A percentile compares a stretch with the other conserved stretches of the same genome.
phyloP scores from a whole-genome alignment of 2,888 invertebrate genomes.

The Flexamia atlantica region DNA sequence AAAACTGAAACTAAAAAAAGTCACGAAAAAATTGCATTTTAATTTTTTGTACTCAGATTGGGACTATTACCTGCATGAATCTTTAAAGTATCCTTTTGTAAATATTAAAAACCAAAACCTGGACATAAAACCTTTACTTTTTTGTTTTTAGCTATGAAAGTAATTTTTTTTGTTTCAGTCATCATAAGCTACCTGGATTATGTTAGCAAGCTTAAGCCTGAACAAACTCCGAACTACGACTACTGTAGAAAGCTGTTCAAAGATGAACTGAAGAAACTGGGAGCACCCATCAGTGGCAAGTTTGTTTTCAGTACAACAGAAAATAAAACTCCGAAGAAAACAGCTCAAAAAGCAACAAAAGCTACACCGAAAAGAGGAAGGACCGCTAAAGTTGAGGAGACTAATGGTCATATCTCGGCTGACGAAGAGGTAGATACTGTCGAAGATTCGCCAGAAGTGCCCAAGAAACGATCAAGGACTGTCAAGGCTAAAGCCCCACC shows the following conservation, averaged over 20 bases:
- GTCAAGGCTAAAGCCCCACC: constrained; percentile 30
- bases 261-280: constrained; percentile 81
- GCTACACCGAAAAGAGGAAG: constrained; percentile 9
- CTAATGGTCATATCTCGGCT: constrained; percentile 24
- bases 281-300: constrained; percentile 77
- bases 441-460: constrained; percentile 18
- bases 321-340: constrained; percentile 67
- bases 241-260: constrained; percentile 83
- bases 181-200: constrained; percentile 84
- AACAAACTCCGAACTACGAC: constrained; percentile 85
- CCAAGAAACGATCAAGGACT: constrained; percentile 9
- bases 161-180: constrained; percentile 76
- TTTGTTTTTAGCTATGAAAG: too few species aligned
- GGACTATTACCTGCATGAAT: too few species aligned
- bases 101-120: too few species aligned
- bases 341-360: constrained; percentile 2
- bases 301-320: constrained; percentile 77
- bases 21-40: too few species aligned
- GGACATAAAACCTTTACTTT: constrained; percentile 45
- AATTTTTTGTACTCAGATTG: too few species aligned
- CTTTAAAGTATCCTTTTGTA: too few species aligned
- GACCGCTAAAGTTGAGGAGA: background rate
- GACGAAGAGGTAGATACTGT: constrained; percentile 43
- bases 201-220: constrained; percentile 82
- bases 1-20: too few species aligned